Evolutionary conservation across 2,888 invertebrate species (phyloP), one percentile per base, ranked within the genome.

Genomic region (Lepidocyrtinus sp.): DNA sequence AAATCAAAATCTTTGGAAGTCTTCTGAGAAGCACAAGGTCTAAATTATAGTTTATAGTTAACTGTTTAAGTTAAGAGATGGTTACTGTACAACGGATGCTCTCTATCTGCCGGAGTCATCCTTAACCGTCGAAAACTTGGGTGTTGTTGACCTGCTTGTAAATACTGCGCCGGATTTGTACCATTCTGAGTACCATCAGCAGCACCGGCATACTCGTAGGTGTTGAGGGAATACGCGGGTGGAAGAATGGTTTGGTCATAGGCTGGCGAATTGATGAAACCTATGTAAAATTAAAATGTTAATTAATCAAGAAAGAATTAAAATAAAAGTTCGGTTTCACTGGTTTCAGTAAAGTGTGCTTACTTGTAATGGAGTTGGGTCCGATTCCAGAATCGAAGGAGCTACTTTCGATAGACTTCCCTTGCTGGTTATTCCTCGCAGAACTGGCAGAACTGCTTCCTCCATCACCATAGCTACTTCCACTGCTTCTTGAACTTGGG

Each of bases 11-110:
- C 78, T 72, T 78, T 78, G 78, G 72, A 78, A 63, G 73, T 78
- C 45, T 72, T 26, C 5, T 2, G 24, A 64, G 22, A 73, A 59
- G 36, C 45, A 68, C 22, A 21, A 21, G 36, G 7, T 62, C 15
- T 9, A 62, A 21, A 62, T 25, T n/a, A n/a, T n/a, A n/a, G 15
- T 50, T 50, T 17, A n/a, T 50, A 50, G n/a, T 15, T 1, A 50
- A 50, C 15, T 21, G 2, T 72, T 75, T 85, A 87, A 26, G 86
- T 87, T 24, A 87, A 67, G 36, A 87, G 83, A 80, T 87, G 86
- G 73, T 87, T 87, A 75, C 86, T 86, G 75, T 87, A 87, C 15
- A 87, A 76, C n/a, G 86, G 86, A 85, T 87, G 86, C 64, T 87
- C 86, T 63, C 86, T 76, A 70, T 87, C 86, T 3, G 17, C 50